Conservation (phyloP, 2,888 invertebrate species). For the Euzetes globulus region DNA sequence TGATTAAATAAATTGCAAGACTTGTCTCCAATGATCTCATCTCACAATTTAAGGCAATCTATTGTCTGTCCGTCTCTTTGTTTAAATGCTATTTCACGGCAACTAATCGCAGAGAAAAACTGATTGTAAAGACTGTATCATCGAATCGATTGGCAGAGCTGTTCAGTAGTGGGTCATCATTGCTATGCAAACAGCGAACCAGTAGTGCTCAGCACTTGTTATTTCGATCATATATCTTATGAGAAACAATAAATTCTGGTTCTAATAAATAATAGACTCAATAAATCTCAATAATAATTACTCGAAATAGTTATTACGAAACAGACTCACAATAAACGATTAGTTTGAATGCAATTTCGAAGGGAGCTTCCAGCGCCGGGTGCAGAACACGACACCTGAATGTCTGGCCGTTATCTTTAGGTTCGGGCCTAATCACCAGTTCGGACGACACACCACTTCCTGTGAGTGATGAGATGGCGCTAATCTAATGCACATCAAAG, state of each 20-base stretch:
- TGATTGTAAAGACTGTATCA: not conserved
- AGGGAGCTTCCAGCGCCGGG: slow-evolving; percentile 34
- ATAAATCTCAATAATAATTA: slow-evolving; percentile 8
- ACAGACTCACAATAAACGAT: slow-evolving; percentile 36
- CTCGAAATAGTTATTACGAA: not conserved
- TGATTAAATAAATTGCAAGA: not conserved
- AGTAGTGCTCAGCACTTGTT: not conserved
- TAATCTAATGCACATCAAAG: slow-evolving; percentile 37
- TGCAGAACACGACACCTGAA: slow-evolving; percentile 35
- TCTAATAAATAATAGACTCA: not conserved
- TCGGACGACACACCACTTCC: slow-evolving; percentile 38
- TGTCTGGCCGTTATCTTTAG: slow-evolving; percentile 35
- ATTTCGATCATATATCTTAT: not conserved
- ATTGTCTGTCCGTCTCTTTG: not conserved
- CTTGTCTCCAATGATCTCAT: slow-evolving; percentile 2
- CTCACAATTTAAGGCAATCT: not conserved
- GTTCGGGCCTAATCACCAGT: slow-evolving; percentile 39
- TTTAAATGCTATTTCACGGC: not conserved
- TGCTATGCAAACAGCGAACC: not conserved
- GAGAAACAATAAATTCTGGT: not conserved
- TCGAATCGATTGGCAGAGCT: slow-evolving; percentile 22
- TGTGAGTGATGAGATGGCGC: slow-evolving; percentile 35
- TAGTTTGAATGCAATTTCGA: slow-evolving; percentile 32
- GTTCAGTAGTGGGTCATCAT: slow-evolving; percentile 1
- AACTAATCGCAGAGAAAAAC: not conserved